Evolutionary conservation across 2,888 invertebrate genomes (phyloP).

Genomic region (Himalopsyche tibetana): DNA sequence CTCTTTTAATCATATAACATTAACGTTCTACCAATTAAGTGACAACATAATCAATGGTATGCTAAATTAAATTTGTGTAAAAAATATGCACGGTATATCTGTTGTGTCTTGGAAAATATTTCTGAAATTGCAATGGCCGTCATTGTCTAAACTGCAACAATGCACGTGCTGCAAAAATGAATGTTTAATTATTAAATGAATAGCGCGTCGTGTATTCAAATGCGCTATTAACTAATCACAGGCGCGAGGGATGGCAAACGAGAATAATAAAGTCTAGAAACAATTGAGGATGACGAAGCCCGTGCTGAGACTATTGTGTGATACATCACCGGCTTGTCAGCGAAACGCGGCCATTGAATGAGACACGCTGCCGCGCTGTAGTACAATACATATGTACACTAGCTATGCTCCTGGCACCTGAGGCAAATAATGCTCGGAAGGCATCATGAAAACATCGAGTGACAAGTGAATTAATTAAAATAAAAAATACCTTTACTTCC

Average conservation of each 20-base stretch:
- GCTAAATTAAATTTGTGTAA: too few relatives aligned
- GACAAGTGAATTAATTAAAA: too few relatives aligned
- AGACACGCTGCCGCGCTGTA: slow-evolving; percentile 37
- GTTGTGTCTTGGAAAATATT: too few relatives aligned
- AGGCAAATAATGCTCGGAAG: background rate
- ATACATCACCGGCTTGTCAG: slow-evolving; percentile 58
- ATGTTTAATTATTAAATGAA: slow-evolving; percentile 6
- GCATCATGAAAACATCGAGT: too few relatives aligned
- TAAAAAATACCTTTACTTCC: too few relatives aligned
- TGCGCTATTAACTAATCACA: slow-evolving; percentile 55
- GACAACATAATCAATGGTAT: too few relatives aligned
- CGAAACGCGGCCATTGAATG: slow-evolving; percentile 46
- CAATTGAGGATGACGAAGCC: slow-evolving; percentile 53
- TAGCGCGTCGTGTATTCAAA: slow-evolving; percentile 28
- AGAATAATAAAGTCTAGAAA: slow-evolving; percentile 54
- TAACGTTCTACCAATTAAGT: too few relatives aligned
- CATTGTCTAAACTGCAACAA: slow-evolving; percentile 2
- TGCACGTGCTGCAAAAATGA: slow-evolving; percentile 1
- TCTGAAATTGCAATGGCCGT: background rate
- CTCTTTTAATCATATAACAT: too few relatives aligned
- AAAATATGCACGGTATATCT: too few relatives aligned
- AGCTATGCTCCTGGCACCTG: slow-evolving; percentile 51
- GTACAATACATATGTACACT: slow-evolving; percentile 48
- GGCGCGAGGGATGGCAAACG: slow-evolving; percentile 45
- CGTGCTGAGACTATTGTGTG: slow-evolving; percentile 41